Evolutionary conservation across 2,113 vertebrate species (phyloP).

Genomic region (Notarius lentiginosus): DNA sequence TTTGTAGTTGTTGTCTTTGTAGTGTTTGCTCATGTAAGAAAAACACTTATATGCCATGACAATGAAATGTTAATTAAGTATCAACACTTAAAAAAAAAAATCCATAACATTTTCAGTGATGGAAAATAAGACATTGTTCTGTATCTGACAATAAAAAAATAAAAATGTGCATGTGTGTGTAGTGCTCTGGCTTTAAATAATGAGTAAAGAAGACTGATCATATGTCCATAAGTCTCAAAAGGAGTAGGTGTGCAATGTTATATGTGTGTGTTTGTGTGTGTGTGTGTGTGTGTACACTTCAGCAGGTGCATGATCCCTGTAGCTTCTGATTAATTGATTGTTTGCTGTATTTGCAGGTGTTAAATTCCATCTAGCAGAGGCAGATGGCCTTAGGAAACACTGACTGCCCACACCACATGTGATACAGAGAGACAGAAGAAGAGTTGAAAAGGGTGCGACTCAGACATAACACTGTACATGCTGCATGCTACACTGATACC

Average conservation of each 20-base stretch:
- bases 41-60: background rate
- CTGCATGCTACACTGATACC: background rate
- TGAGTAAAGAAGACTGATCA: constrained; percentile 1
- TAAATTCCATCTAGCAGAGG: constrained; percentile 44
- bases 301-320: constrained; percentile 50
- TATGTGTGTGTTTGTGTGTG: constrained; percentile 16
- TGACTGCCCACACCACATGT: constrained; percentile 10
- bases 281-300: constrained; percentile 40
- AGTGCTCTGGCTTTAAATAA: background rate
- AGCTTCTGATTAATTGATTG: constrained; percentile 56
- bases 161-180: background rate
- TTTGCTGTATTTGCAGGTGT: constrained; percentile 55
- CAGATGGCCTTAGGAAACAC: constrained; percentile 43
- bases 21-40: background rate
- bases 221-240: constrained; percentile 24
- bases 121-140: background rate
- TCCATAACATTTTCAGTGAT: background rate
- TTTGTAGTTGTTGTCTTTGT: background rate
- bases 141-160: too few relatives aligned
- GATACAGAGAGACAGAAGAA: constrained; percentile 41
- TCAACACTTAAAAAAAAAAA: background rate
- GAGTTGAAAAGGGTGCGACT: constrained; percentile 34
- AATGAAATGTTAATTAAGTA: constrained; percentile 4
- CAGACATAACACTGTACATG: background rate
- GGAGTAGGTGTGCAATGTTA: constrained; percentile 12